Evolutionary conservation across 2,797 vertebrate genomes (phyloP).

Genomic region (Acridotheres tristis): DNA sequence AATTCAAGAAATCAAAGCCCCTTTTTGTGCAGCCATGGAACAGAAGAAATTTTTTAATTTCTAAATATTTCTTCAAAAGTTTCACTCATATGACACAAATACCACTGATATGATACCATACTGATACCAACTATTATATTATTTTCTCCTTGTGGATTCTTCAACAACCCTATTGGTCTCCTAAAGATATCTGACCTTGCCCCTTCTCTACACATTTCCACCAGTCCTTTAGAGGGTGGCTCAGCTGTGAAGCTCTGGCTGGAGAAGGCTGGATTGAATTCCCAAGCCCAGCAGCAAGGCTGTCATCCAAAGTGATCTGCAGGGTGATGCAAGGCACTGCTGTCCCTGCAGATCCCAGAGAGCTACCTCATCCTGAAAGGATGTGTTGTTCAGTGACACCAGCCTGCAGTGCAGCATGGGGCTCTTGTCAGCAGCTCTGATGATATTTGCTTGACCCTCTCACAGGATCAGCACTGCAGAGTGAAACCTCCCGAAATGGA

Average conservation of each 20-base stretch:
- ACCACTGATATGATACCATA: background rate
- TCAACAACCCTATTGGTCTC: background rate
- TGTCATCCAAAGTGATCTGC: constrained; percentile 60
- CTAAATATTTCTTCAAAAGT: background rate
- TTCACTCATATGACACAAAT: background rate
- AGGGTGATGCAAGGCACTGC: constrained; percentile 61
- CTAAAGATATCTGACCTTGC: background rate
- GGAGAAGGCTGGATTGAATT: constrained; percentile 28
- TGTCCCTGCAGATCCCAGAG: constrained; percentile 39
- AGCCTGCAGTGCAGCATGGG: constrained; percentile 55
- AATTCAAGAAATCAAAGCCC: constrained; percentile 2
- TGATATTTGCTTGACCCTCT: constrained; percentile 68
- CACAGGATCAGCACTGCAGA: constrained; percentile 56
- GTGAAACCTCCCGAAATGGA: constrained; percentile 34
- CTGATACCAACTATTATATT: background rate
- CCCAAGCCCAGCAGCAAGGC: constrained; percentile 5
- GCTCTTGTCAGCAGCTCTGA: constrained; percentile 69
- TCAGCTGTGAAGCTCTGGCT: constrained; percentile 18
- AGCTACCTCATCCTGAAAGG: constrained; percentile 75
- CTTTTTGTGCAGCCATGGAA: background rate
- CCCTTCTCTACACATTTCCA: background rate
- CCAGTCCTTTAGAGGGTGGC: background rate
- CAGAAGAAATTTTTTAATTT: background rate
- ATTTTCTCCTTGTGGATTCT: background rate
- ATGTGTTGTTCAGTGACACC: constrained; percentile 70